phyloP scores from a whole-genome alignment of 2,888 invertebrate genomes.

The Trissolcus japonicus region DNA sequence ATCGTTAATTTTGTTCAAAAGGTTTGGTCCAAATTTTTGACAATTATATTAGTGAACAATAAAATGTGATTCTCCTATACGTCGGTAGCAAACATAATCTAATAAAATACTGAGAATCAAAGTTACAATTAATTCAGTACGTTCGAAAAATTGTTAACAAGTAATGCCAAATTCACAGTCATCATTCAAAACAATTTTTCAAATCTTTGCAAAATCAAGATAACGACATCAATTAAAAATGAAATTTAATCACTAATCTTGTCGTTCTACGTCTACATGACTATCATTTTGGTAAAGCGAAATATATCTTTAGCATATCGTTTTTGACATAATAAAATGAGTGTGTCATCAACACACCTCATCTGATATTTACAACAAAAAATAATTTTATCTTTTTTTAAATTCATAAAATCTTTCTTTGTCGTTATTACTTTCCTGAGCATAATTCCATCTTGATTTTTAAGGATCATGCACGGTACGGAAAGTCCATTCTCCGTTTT shows the following conservation, averaged over 20 bases:
- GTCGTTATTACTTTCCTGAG: background rate
- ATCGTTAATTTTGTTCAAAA: background rate
- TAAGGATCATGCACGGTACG: constrained; percentile 50
- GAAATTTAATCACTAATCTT: constrained; percentile 21
- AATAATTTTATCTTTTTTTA: background rate
- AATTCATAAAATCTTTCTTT: background rate
- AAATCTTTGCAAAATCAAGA: constrained; percentile 17
- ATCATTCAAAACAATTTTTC: constrained; percentile 42
- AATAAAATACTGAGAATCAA: constrained; percentile 29
- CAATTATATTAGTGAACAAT: constrained; percentile 11
- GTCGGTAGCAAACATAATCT: background rate
- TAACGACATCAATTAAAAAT: constrained; percentile 3
- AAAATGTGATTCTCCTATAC: background rate
- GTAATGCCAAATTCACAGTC: background rate
- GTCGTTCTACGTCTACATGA: constrained; percentile 35
- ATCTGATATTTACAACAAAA: constrained; percentile 35
- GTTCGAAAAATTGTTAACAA: constrained; percentile 45
- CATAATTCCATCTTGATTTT: constrained; percentile 6
- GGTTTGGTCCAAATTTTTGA: background rate
- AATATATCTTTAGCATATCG: constrained; percentile 11
- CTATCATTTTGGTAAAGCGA: constrained; percentile 35
- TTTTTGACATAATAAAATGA: constrained; percentile 18
- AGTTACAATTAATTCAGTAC: constrained; percentile 1
- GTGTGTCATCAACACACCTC: constrained; percentile 12
- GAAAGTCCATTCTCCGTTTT: constrained; percentile 48